Base-by-base conservation (phyloP, 1,140 invertebrate genomes). In the Aphelenchoides besseyi region DNA sequence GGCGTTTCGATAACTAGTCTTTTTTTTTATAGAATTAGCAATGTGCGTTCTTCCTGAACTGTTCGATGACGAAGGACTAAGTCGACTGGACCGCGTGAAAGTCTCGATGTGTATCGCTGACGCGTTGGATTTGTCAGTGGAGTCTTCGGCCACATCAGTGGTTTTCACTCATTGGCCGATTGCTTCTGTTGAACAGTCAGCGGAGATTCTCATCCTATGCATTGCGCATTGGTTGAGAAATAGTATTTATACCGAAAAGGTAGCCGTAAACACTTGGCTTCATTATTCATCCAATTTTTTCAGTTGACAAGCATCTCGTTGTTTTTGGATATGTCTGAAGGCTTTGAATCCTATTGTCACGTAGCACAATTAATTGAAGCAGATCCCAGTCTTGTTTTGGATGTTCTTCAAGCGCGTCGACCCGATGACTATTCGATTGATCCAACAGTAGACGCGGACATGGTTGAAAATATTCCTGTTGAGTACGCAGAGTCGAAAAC, bases 21-120 rank as follows among this genome's bases (percentile, higher is more conserved):
- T 28, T 53, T 37, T 53, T 29, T 53, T 37, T 35, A 23, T 53
- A 66, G 63, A 29, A 29, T 30, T 66, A 12, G 63, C 63, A n/a
- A 33, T 66, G 63, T 66, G 63, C 3, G 36, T 66, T 23, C 32
- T 66, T 0, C 63, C 63, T 32, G 63, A 66, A 35, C n/a, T 66
- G 63, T 66, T 66, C 32, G 12, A 16, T 9, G 63, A 53, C 30
- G 63, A 66, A 53, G 63, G 63, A 16, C 30, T 66, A 18, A 66
- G 12, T 12, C 12, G 30, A 36, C 12, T 66, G 16, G 63, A 66
- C 30, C 63, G 63, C n/a, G 16, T 66, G 26, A 66, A 66, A 32
- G 63, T 66, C 16, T 33, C 63, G 32, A 66, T 66, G 30, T 66
- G 32, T 3, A 66, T 66, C 30, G 63, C 63, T 30, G 63, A 66